These are phyloP conservation scores for Tenebrosternarchus preto DNA, from an alignment of 2,113 vertebrate genomes.

Conservation along the genomic window DNA sequence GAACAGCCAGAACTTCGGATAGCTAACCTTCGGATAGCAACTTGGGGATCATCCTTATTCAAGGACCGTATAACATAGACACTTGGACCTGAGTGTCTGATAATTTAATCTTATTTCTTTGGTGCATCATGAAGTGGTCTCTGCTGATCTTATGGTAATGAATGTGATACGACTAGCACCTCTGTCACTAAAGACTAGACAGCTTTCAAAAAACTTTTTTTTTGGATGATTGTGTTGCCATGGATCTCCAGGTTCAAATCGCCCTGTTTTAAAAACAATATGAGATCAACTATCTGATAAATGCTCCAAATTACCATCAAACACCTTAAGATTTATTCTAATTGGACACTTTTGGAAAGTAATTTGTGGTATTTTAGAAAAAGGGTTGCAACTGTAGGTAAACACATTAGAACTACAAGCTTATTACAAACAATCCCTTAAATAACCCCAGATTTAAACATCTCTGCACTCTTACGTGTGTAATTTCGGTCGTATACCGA, in stretches of 20 bases:
- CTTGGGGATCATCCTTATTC: neutral
- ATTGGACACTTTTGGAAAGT: neutral
- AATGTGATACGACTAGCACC: neutral
- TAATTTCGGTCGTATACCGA: neutral
- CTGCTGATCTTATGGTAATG: neutral
- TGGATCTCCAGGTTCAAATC: neutral
- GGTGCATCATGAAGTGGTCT: neutral
- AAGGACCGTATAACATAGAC: neutral
- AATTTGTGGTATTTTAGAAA: conserved; percentile 6
- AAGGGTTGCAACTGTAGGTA: conserved; percentile 13
- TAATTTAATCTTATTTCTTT: conserved; percentile 10
- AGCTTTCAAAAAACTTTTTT: neutral
- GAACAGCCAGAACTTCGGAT: neutral
- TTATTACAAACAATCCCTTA: neutral
- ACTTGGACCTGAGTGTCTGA: neutral
- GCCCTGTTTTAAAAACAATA: neutral
- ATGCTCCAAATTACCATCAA: neutral
- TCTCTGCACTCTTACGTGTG: neutral
- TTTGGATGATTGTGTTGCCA: neutral
- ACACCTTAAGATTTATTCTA: conserved; percentile 4
- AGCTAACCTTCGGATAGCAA: neutral
- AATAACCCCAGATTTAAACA: neutral
- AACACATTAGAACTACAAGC: neutral
- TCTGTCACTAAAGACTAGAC: neutral
- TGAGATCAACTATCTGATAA: conserved; percentile 10